phyloP scores from a whole-genome alignment of 2,888 invertebrate species.

The Oligia strigilis region DNA sequence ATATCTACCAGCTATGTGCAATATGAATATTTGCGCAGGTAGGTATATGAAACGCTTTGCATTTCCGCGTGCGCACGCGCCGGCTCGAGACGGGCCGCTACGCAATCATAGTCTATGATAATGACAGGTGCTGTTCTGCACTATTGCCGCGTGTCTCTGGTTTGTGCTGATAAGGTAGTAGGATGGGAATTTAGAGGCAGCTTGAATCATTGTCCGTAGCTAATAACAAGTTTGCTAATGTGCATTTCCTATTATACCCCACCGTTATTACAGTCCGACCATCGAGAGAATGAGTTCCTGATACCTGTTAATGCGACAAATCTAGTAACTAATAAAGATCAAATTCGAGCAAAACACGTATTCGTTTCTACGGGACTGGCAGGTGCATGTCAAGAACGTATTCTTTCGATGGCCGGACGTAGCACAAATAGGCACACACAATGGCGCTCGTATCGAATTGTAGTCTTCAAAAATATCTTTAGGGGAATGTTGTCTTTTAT shows the following conservation, averaged over 20 bases:
- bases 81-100: slow-evolving; percentile 58
- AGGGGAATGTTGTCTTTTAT: too few species aligned
- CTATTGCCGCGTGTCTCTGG: slow-evolving; percentile 42
- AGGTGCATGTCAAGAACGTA: not conserved
- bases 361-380: not conserved
- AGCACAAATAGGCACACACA: too few species aligned
- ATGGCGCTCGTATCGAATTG: not conserved
- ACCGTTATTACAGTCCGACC: too few species aligned
- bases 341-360: not conserved
- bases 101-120: slow-evolving; percentile 56
- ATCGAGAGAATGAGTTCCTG: too few species aligned
- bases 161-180: not conserved
- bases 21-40: slow-evolving; percentile 39
- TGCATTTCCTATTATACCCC: not conserved
- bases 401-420: too few species aligned
- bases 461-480: not conserved
- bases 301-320: too few species aligned
- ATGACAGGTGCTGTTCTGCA: slow-evolving; percentile 48
- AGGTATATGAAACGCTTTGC: slow-evolving; percentile 31
- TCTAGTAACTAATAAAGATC: too few species aligned
- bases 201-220: not conserved
- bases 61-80: slow-evolving; percentile 56
- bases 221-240: not conserved
- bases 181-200: not conserved
- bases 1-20: slow-evolving; percentile 25